These are phyloP conservation scores for Gallinago media DNA, from an alignment of 2,113 vertebrate genomes.

Conservation along the genomic window DNA sequence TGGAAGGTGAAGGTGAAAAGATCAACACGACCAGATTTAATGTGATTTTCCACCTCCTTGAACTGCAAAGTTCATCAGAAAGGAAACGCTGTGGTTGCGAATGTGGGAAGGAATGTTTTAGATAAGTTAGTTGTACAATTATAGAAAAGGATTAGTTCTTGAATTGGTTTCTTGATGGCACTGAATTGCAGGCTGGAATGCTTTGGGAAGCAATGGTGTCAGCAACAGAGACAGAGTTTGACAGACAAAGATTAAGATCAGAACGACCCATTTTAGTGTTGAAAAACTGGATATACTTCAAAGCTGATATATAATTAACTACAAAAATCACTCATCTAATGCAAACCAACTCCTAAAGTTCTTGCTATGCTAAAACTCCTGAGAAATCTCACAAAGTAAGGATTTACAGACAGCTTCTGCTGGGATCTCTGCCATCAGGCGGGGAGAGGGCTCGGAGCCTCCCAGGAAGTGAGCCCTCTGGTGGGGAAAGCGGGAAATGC, in stretches of 20 bases:
- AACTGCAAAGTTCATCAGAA: neutral
- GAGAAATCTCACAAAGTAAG: neutral
- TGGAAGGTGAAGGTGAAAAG: neutral
- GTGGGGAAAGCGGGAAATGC: neutral
- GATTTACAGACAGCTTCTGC: neutral
- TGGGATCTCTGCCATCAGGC: accelerated
- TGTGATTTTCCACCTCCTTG: neutral
- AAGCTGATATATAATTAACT: neutral
- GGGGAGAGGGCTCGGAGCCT: accelerated
- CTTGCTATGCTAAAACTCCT: neutral
- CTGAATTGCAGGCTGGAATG: neutral
- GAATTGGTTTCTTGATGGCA: neutral
- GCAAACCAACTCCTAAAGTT: neutral
- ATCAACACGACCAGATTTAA: neutral
- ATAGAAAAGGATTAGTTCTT: neutral
- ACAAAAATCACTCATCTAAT: neutral
- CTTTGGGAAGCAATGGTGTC: neutral
- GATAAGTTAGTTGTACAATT: neutral
- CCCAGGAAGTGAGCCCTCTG: neutral
- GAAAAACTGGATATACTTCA: neutral
- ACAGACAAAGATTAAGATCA: neutral
- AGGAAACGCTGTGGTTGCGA: neutral
- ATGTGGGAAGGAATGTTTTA: neutral
- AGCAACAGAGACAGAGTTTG: neutral
- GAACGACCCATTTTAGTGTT: neutral